Base-by-base conservation (phyloP, 1,140 invertebrate genomes). In the Pachyrhynchus sulphureomaculatus region DNA sequence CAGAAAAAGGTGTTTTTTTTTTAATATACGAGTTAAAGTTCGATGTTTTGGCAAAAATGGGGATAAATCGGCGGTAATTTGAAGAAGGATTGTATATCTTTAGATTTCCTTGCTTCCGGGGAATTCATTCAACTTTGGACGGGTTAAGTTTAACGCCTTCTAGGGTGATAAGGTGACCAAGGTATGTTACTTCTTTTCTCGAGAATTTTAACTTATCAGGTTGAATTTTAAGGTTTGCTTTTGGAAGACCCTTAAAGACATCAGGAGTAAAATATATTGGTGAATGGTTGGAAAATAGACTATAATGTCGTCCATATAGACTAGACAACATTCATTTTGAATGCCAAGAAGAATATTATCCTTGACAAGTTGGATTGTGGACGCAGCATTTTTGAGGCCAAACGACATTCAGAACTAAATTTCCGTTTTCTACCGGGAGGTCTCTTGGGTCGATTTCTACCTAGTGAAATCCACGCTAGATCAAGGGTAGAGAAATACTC, bases 91-190 rank as follows among this genome's bases (percentile, higher is more conserved):
- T 68, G 69, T 13, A 72, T 63, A 62, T 72, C 62, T 62, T 67
- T 71, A 6, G 58, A 18, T 29, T 39, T 70, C 63, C 59, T 68
- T 6, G 67, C 64, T 13, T 54, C 49, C 15, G 65, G 63, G 39
- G 62, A 67, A 36, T 72, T 66, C 47, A 58, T 18, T 52, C 4
- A 10, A 69, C 65, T 63, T 72, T 71, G 9, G 62, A 52, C 2
- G 68, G 68, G 34, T 65, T 64, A 20, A 66, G 68, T 59, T 64
- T 62, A 21, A 70, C 49, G 17, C 66, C 71, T 17, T 67, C 29
- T n/a, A 34, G 1, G 10, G 61, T 62, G 10, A 72, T 59, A 18
- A 71, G 58, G 56, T 80, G 78, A 8, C 79, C 72, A 74, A 79
- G 74, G 44, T 73, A 69, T 60, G 65, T 62, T 21, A 79, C 58